phyloP scores from a whole-genome alignment of 1,140 invertebrate genomes.

The Steinernema khuongi region DNA sequence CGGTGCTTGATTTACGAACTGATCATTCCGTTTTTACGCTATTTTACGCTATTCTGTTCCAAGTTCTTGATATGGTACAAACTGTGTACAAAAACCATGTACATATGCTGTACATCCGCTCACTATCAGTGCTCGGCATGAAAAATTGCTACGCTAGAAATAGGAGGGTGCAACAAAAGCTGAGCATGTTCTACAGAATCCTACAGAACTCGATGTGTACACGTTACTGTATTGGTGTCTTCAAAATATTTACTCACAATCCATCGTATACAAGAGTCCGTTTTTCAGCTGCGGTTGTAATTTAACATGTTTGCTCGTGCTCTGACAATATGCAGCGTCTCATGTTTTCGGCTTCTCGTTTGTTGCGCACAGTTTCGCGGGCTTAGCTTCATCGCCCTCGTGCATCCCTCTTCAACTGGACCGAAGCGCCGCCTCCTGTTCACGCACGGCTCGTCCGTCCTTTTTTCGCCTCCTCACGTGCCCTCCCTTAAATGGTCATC shows the following conservation, averaged over 20 bases:
- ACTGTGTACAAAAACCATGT: no score
- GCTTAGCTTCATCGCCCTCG: no score
- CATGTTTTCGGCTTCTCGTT: neutral
- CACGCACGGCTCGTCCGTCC: neutral
- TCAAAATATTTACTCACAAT: neutral
- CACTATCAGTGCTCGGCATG: no score
- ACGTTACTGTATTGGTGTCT: neutral
- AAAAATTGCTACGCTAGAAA: no score
- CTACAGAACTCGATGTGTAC: neutral
- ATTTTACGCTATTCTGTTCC: no score
- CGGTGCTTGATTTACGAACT: no score
- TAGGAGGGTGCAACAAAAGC: no score
- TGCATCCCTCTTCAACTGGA: neutral
- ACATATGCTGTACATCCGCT: no score
- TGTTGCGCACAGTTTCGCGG: neutral
- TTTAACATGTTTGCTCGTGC: neutral
- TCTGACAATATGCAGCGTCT: neutral
- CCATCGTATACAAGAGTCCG: neutral
- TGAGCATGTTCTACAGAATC: neutral
- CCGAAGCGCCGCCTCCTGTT: neutral
- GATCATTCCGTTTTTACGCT: no score
- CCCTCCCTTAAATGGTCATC: conserved; percentile 12
- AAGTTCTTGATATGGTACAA: no score
- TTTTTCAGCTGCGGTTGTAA: neutral
- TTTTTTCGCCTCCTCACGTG: conserved; percentile 4